phyloP scores from a whole-genome alignment of 2,888 invertebrate genomes.

The Acleris cristana region DNA sequence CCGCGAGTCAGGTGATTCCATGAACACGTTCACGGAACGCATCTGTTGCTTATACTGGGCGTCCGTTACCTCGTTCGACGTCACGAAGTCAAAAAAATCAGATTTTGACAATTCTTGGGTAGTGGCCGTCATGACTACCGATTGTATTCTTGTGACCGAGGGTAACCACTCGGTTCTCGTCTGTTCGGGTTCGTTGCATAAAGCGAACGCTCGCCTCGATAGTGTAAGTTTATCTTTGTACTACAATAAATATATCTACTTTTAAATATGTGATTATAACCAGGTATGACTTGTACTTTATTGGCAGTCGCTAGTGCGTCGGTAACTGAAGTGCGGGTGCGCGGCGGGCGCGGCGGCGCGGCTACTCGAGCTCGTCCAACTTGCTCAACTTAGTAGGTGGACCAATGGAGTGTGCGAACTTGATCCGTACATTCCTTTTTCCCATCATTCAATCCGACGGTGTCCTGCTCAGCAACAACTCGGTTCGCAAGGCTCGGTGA shows the following conservation, averaged over 20 bases:
- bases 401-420: constrained; percentile 80
- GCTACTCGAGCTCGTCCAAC: constrained; percentile 68
- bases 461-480: constrained; percentile 60
- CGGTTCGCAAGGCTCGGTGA: constrained; percentile 55
- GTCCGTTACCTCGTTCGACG: constrained; percentile 90
- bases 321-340: constrained; percentile 75
- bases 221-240: constrained; percentile 68
- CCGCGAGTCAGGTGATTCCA: constrained; percentile 83
- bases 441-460: constrained; percentile 79
- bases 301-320: constrained; percentile 81
- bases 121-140: constrained; percentile 94
- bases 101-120: constrained; percentile 94
- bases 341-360: constrained; percentile 55
- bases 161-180: constrained; percentile 61
- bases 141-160: constrained; percentile 73
- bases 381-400: constrained; percentile 69
- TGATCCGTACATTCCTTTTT: constrained; percentile 81
- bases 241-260: constrained; percentile 77
- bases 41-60: constrained; percentile 88
- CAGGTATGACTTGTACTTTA: constrained; percentile 83
- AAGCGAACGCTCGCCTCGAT: constrained; percentile 51
- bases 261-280: constrained; percentile 75
- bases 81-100: constrained; percentile 95
- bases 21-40: constrained; percentile 87
- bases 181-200: constrained; percentile 62